Percentiles rank a stretch among this genome's conserved stretches.
These are phyloP conservation scores for Phortica okadai DNA, from an alignment of 2,888 invertebrate species.

Conservation along the genomic window DNA sequence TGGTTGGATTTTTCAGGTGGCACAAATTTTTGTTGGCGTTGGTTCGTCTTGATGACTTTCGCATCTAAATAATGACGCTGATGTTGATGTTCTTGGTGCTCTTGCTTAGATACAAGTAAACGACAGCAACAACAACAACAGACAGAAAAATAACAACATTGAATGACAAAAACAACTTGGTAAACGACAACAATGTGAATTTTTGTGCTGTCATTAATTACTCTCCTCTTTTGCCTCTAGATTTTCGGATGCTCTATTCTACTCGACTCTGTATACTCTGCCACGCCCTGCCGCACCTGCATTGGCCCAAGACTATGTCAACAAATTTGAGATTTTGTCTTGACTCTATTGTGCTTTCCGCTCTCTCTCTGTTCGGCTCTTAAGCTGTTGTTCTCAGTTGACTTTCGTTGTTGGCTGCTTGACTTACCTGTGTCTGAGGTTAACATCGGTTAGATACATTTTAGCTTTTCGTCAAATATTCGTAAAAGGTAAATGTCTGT, in stretches of 20 bases:
- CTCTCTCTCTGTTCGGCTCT: not conserved
- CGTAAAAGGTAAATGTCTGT: constrained; percentile 59
- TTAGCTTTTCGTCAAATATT: constrained; percentile 25
- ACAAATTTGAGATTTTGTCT: constrained; percentile 6
- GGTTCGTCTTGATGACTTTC: not conserved
- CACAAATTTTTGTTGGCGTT: not conserved
- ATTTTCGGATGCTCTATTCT: not conserved
- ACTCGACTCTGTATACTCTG: not conserved
- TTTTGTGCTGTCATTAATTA: constrained; percentile 30
- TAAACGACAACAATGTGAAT: constrained; percentile 13
- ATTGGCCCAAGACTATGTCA: not conserved
- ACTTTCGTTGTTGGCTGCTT: constrained; percentile 41
- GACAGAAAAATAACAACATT: not conserved
- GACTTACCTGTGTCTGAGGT: constrained; percentile 9
- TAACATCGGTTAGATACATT: constrained; percentile 26
- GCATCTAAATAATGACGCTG: not conserved
- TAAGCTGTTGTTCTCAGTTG: constrained; percentile 44
- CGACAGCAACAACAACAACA: not conserved
- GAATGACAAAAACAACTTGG: not conserved
- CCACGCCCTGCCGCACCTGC: not conserved
- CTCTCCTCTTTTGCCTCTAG: not conserved
- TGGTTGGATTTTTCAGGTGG: not conserved
- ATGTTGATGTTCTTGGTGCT: not conserved
- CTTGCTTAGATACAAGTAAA: not conserved
- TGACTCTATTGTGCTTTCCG: not conserved